These are phyloP conservation scores for Xenopus petersii DNA, from an alignment of 2,797 vertebrate species.

Conservation along the genomic window DNA sequence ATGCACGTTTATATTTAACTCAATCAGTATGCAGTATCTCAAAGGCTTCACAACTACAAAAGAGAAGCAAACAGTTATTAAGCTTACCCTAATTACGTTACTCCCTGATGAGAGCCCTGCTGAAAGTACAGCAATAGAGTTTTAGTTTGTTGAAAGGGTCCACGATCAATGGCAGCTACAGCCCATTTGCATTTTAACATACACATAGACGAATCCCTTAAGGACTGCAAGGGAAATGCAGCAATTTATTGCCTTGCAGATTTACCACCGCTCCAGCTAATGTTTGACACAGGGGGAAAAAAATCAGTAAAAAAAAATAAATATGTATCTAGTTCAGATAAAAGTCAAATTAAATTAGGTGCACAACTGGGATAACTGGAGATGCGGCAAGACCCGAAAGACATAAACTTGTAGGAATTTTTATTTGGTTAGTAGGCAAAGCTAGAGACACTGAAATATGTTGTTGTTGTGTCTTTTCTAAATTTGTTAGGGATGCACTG, in stretches of 20 bases:
- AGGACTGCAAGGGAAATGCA: conserved; percentile 30
- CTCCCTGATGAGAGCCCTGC: conserved; percentile 53
- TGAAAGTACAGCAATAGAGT: conserved; percentile 55
- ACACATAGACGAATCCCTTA: conserved; percentile 39
- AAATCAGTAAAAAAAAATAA: conserved; percentile 10
- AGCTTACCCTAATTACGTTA: conserved; percentile 57
- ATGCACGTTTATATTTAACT: conserved; percentile 21
- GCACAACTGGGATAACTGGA: background rate
- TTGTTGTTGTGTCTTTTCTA: no score
- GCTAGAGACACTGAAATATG: no score
- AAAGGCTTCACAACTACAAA: conserved; percentile 49
- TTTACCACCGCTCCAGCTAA: conserved; percentile 10
- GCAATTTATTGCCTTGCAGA: conserved; percentile 27
- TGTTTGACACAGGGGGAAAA: background rate
- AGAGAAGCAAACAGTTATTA: conserved; percentile 54
- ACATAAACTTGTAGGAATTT: no score
- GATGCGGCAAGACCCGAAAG: no score
- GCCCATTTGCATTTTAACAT: conserved; percentile 47
- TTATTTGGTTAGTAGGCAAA: no score
- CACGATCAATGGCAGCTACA: conserved; percentile 42
- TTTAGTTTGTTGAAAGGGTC: conserved; percentile 51
- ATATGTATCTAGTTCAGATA: conserved; percentile 35
- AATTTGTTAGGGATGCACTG: no score
- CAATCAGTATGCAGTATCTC: conserved; percentile 36
- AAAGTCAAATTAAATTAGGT: background rate